A percentile compares a stretch with the other conserved stretches of the same genome.
Evolutionary conservation across 2,888 invertebrate genomes (phyloP).

Genomic region (Seira sanloemensis): DNA sequence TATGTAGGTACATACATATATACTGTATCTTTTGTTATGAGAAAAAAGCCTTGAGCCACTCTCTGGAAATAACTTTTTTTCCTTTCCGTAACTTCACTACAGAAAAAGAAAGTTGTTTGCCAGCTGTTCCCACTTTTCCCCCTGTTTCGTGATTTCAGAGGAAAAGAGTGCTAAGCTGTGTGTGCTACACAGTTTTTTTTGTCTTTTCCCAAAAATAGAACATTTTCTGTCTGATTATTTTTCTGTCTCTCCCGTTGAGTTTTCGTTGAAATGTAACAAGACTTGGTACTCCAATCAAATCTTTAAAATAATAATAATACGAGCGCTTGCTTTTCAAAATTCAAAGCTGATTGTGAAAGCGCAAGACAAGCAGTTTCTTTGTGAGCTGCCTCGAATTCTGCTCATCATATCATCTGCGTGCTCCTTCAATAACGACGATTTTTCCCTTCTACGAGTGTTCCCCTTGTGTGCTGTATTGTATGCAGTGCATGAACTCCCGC

Average conservation of each 20-base stretch:
- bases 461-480: background rate
- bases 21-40: too few relatives aligned
- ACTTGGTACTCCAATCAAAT: background rate
- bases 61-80: too few relatives aligned
- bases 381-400: background rate
- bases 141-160: background rate
- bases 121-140: conserved; percentile 8
- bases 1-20: too few relatives aligned
- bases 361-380: background rate
- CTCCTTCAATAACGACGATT: background rate
- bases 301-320: background rate
- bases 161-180: too few relatives aligned
- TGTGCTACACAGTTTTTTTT: too few relatives aligned
- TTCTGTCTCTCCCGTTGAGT: background rate
- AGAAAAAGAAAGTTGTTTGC: conserved; percentile 1
- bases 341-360: background rate
- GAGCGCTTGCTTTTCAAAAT: background rate
- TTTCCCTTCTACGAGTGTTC: background rate
- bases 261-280: background rate
- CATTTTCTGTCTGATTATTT: background rate
- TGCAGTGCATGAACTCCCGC: background rate
- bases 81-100: too few relatives aligned
- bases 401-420: background rate
- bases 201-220: background rate
- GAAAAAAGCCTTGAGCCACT: too few relatives aligned